Base-by-base conservation (phyloP, 1,140 invertebrate species). In the Trachymyrmex septentrionalis region DNA sequence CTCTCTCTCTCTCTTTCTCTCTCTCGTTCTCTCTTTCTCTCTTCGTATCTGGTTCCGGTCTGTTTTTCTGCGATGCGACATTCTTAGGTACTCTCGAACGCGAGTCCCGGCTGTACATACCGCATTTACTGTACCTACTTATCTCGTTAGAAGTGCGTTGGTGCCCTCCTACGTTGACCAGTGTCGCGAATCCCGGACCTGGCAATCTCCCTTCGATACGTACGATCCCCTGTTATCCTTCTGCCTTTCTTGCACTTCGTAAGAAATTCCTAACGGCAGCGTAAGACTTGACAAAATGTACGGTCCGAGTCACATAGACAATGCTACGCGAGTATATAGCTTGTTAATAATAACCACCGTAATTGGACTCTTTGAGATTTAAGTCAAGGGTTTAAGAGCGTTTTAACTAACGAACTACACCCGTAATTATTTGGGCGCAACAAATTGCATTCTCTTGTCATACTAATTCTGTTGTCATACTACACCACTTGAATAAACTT, bases 111-210 rank as follows among this genome's bases (percentile, higher is more conserved):
- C 55, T 84, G 61, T 38, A 73, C 57, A 19, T 59, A 34, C 44
- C 61, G 67, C 67, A 88, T 81, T 86, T 86, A 86, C 80, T 55
- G 34, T 88, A 86, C 50, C 76, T 86, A 81, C 77, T 88, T 88
- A 88, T 88, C 87, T 88, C 87, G 85, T 88, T 87, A 86, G 69
- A 78, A 55, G 14, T 61, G 12, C 69, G 67, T 85, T 55, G 64
- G 61, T 27, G 64, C 72, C 78, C 84, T 63, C 87, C 85, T 73
- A 86, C 75, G 85, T 69, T 38, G 66, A 55, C 27, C 71, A 24
- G 44, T 82, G 53, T 82, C 67, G 67, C 80, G 55, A 75, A 84
- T 75, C 69, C 69, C 80, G 27, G 55, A 61, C 57, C 44, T 48
- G 4, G 12, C 38, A 34, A 24, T 66, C 44, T 50, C 19, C 55